Percentiles rank a stretch among this genome's conserved stretches.
Conservation (phyloP, 2,113 vertebrate species). For the Capreolus pygargus region DNA sequence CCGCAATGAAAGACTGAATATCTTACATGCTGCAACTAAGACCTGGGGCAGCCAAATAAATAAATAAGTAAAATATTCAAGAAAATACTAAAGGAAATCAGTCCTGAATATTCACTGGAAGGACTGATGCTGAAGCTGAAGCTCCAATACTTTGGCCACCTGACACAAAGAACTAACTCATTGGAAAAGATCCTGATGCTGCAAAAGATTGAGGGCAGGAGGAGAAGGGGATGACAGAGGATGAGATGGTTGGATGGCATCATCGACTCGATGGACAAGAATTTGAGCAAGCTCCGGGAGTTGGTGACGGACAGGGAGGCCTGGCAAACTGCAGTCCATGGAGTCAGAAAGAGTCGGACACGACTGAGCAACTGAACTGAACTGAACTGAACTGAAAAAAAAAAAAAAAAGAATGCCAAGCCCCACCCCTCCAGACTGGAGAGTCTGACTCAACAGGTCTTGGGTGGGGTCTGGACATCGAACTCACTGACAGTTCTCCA, state of each 20-base stretch:
- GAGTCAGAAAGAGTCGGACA: background rate
- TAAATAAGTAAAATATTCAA: background rate
- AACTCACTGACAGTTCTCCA: background rate
- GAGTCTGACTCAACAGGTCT: background rate
- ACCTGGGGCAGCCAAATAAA: background rate
- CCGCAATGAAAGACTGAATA: background rate
- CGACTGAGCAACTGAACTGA: background rate
- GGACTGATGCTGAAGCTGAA: background rate
- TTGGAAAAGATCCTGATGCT: background rate
- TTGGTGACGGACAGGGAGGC: background rate
- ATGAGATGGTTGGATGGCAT: background rate
- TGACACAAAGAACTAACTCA: background rate
- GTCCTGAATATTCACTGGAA: background rate
- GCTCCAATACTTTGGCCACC: background rate
- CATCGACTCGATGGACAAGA: background rate
- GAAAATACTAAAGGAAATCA: background rate
- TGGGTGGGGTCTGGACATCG: background rate
- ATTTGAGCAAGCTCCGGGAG: background rate
- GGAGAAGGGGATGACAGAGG: background rate
- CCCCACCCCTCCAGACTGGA: background rate
- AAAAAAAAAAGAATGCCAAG: background rate
- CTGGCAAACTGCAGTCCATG: background rate
- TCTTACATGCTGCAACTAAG: background rate
- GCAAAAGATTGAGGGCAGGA: background rate
- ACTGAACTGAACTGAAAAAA: background rate